Conservation (phyloP, 2,797 vertebrate species). For the Argya squamiceps region DNA sequence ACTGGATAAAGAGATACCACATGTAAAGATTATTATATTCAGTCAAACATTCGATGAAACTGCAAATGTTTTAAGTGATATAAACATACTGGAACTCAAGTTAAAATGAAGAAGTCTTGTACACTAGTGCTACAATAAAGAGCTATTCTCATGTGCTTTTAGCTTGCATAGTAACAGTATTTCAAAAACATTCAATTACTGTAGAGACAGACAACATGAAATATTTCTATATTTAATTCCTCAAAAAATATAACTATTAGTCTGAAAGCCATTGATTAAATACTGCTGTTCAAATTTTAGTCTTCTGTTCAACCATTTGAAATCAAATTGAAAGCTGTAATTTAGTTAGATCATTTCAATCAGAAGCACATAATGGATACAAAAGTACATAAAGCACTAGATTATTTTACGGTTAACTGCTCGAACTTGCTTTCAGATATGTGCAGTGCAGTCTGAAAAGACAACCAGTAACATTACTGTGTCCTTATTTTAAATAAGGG, state of each 20-base stretch:
- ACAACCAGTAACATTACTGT: not conserved
- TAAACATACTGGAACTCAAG: not conserved
- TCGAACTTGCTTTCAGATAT: not conserved
- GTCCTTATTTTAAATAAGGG: not conserved
- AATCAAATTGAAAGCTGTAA: slow-evolving; percentile 41
- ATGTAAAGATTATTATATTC: not conserved
- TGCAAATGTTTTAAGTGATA: not conserved
- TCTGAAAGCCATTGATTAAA: slow-evolving; percentile 28
- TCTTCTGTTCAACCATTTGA: slow-evolving; percentile 23
- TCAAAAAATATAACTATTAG: slow-evolving; percentile 20
- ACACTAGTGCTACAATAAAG: not conserved
- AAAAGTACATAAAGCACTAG: not conserved
- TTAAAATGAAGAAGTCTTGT: not conserved
- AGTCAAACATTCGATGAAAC: not conserved
- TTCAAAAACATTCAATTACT: slow-evolving; percentile 28
- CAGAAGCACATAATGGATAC: slow-evolving; percentile 27
- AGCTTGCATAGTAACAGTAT: slow-evolving; percentile 1
- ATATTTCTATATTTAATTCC: slow-evolving; percentile 37
- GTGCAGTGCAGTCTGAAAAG: not conserved
- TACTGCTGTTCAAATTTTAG: not conserved
- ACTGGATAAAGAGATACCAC: not conserved
- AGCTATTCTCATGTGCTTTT: not conserved
- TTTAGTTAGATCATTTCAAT: slow-evolving; percentile 27
- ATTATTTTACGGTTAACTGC: slow-evolving; percentile 16
- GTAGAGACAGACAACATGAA: slow-evolving; percentile 10